These are phyloP conservation scores for Drosophila affinis DNA, from an alignment of 2,888 invertebrate genomes.

Conservation along the genomic window DNA sequence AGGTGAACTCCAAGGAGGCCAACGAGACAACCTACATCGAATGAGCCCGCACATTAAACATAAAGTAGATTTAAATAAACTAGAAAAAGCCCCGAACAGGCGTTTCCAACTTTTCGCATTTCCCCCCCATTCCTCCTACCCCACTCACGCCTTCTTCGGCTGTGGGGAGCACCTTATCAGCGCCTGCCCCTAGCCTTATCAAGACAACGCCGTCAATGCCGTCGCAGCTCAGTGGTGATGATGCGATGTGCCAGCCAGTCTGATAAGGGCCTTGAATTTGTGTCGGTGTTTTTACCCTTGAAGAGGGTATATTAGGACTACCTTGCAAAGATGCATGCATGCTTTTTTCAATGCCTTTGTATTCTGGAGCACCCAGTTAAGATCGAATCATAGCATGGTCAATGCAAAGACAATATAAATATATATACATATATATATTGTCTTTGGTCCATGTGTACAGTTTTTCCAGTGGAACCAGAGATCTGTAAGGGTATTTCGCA, in stretches of 20 bases:
- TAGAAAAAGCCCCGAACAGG: not conserved
- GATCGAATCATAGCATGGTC: too few species aligned
- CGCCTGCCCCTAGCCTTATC: not conserved
- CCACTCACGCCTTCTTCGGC: conserved; percentile 8
- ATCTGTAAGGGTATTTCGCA: not conserved
- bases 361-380: too few species aligned
- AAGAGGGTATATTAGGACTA: not conserved
- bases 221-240: conserved; percentile 6
- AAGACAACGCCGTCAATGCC: conserved; percentile 27
- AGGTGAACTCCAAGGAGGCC: conserved; percentile 65
- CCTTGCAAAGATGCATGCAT: not conserved
- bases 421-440: too few species aligned
- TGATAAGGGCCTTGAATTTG: conserved; percentile 1
- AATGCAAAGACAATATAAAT: too few species aligned
- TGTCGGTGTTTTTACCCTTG: not conserved
- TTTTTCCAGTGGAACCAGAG: too few species aligned
- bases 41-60: not conserved
- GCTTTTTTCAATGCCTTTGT: too few species aligned
- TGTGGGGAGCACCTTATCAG: conserved; percentile 13
- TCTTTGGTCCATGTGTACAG: too few species aligned
- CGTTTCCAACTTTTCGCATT: not conserved
- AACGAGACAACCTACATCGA: conserved; percentile 64
- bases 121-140: not conserved
- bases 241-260: conserved; percentile 12
- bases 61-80: conserved; percentile 22